Evolutionary conservation across 2,888 invertebrate species (phyloP), one percentile per base, ranked within the genome.

Genomic region (Aplocera efformata): DNA sequence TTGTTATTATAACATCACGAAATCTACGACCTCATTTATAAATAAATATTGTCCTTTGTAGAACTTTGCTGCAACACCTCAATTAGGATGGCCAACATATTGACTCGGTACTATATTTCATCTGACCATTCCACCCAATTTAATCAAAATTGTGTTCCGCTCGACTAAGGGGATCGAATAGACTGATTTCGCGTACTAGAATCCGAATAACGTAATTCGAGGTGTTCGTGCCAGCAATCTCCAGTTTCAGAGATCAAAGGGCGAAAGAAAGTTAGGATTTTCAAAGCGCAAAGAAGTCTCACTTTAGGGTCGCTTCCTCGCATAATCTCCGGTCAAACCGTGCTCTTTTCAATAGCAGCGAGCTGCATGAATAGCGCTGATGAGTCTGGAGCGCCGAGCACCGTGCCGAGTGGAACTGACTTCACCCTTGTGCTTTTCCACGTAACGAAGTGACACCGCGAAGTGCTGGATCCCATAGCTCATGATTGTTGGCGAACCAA

Each of bases 351-450:
- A 59, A 61, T 54, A 48, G 42, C 33, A 52, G 51, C 48, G 55
- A 60, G 65, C 57, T 58, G 53, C 46, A 48, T 64, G 57, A 62
- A 67, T 58, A 63, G 58, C 56, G 60, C 57, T 66, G 68, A 68
- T 60, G 64, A 61, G 56, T 50, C 65, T 59, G 49, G 53, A 65
- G 59, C 51, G 53, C 51, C 42, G 53, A 60, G 58, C 41, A 54
- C 40, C 48, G 45, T 24, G 39, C 48, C 29, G 42, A 47, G 47
- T 42, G 45, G 40, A 38, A 28, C 46, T 27, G 38, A 42, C 41
- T 39, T 34, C 43, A 54, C 46, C 43, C 49, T 48, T 46, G 45
- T 40, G 42, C 49, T 42, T 51, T 49, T 48, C 40, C 27, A 42
- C 13, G 27, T 48, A 42, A 44, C 37, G 24, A 49, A 50, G 48